Base-by-base conservation (phyloP, 2,888 invertebrate species). In the Girardia tigrina region DNA sequence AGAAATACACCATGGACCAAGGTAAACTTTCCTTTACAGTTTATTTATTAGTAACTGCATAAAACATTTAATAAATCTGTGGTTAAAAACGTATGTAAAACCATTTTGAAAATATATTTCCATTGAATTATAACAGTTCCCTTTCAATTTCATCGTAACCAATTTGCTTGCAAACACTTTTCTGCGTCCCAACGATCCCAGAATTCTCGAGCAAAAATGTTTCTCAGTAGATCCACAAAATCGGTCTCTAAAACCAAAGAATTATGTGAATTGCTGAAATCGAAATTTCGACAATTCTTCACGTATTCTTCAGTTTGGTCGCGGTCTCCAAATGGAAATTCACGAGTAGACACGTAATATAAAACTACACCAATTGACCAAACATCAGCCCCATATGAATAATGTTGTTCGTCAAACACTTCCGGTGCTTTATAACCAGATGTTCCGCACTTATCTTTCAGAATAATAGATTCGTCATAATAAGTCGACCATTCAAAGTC, bases 281-380 rank as follows among this genome's bases (percentile, higher is more conserved):
- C 23, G n/a, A 56, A 56, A 56, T 56, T n/a, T 56, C n/a, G n/a
- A 12, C 20, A 56, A n/a, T 56, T 56, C 56, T 2, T 56, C n/a
- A n/a, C 23, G n/a, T 56, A 56, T 8, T 56, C 56, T 56, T 23
- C 2, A 23, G n/a, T n/a, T 56, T 56, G n/a, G n/a, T 56, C 23
- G n/a, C 56, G n/a, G 23, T 56, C 56, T 56, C 56, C 56, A 56
- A 56, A 56, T 4, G 56, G 56, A 56, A 56, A 56, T n/a, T 56
- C 20, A 6, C n/a, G 56, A 56, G 56, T 56, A 23, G 23, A 56
- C n/a, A 56, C n/a, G 23, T 8, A 56, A n/a, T 56, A 56, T 56
- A 56, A n/a, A 12, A 56, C 56, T 2, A 56, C 56, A 56, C 56
- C 56, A 56, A 56, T 56, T 16, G 56, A 56, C 56, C 56, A 56